Conservation (phyloP, 1,140 invertebrate genomes). For the Drosophila baimaii region DNA sequence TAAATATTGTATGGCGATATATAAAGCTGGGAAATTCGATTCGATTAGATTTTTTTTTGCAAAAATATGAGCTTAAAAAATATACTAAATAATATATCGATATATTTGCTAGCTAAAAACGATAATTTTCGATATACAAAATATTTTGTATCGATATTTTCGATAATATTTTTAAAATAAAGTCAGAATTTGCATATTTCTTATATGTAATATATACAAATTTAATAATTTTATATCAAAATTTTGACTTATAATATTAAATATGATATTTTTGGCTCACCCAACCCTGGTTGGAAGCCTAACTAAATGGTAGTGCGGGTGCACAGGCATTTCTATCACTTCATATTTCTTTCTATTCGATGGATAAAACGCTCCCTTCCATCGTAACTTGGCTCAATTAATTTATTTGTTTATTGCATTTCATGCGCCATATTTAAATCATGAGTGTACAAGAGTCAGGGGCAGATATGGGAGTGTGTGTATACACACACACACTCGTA, state of each 20-base stretch:
- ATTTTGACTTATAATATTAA: background rate
- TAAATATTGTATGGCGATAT: too few species aligned
- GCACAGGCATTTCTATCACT: slow-evolving; percentile 61
- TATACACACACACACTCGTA: slow-evolving; percentile 29
- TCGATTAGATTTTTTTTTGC: too few species aligned
- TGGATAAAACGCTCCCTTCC: too few species aligned
- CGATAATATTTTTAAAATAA: background rate
- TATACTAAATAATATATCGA: too few species aligned
- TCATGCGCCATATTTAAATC: slow-evolving; percentile 75
- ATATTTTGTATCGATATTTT: background rate
- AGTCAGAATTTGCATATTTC: too few species aligned
- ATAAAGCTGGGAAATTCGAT: too few species aligned
- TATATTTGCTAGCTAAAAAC: too few species aligned
- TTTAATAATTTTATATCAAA: too few species aligned
- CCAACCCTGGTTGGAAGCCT: background rate
- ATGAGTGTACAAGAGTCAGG: slow-evolving; percentile 37
- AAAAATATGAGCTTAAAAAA: too few species aligned
- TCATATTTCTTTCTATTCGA: slow-evolving; percentile 69
- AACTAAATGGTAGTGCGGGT: background rate
- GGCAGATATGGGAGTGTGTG: slow-evolving; percentile 25
- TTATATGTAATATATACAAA: too few species aligned
- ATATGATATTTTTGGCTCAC: background rate
- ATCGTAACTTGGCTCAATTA: too few species aligned
- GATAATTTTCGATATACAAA: background rate
- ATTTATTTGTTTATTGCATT: slow-evolving; percentile 81